phyloP scores from a whole-genome alignment of 2,888 invertebrate species.

The Catonia carolina region DNA sequence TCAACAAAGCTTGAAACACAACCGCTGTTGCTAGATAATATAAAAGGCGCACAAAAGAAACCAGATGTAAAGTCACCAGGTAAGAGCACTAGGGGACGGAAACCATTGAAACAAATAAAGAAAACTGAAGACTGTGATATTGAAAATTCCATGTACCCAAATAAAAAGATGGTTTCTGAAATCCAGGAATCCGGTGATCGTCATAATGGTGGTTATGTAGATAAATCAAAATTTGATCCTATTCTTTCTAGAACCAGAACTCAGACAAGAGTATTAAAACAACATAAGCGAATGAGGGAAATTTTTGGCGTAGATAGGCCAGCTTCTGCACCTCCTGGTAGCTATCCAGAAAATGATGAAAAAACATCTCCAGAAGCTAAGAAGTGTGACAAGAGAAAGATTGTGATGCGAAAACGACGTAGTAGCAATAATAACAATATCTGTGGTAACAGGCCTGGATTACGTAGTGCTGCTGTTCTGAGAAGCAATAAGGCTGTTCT shows the following conservation, averaged over 20 bases:
- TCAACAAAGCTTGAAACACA: slow-evolving; percentile 48
- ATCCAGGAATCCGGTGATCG: slow-evolving; percentile 59
- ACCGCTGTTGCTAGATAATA: slow-evolving; percentile 54
- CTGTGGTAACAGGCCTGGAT: slow-evolving; percentile 35
- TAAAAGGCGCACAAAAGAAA: slow-evolving; percentile 40
- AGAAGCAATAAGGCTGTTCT: slow-evolving; percentile 42
- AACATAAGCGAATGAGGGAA: slow-evolving; percentile 70
- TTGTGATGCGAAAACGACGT: slow-evolving; percentile 14
- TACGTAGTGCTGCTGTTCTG: slow-evolving; percentile 41
- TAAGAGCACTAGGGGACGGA: slow-evolving; percentile 37
- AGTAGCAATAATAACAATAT: slow-evolving; percentile 18
- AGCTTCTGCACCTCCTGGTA: slow-evolving; percentile 71
- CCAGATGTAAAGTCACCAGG: slow-evolving; percentile 32
- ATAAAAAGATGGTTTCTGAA: slow-evolving; percentile 60
- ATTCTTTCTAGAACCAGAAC: slow-evolving; percentile 68
- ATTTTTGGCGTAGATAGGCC: slow-evolving; percentile 76
- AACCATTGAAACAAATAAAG: slow-evolving; percentile 38
- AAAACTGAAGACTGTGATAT: slow-evolving; percentile 50
- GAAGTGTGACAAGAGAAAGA: slow-evolving; percentile 39
- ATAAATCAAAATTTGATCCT: slow-evolving; percentile 58
- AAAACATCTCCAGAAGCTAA: slow-evolving; percentile 43
- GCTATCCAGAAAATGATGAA: slow-evolving; percentile 34
- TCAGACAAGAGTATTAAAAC: slow-evolving; percentile 64
- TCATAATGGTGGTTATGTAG: slow-evolving; percentile 50
- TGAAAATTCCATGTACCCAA: slow-evolving; percentile 37